A percentile compares a stretch with the other conserved stretches of the same genome.
Evolutionary conservation across 2,797 vertebrate species (phyloP).

Genomic region (Micrastur ruficollis): DNA sequence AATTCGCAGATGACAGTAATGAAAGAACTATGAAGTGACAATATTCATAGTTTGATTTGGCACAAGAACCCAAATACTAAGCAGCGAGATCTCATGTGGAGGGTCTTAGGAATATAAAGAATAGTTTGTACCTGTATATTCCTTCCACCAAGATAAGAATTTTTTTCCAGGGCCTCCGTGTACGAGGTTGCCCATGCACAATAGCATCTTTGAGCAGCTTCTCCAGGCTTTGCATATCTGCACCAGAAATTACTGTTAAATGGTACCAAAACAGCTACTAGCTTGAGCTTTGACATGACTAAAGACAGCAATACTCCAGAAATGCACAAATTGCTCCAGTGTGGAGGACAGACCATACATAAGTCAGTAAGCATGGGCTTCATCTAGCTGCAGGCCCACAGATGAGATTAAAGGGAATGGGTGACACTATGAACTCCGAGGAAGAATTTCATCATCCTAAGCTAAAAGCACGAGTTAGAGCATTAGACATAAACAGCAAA

Average conservation of each 20-base stretch:
- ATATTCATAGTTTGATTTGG: not conserved
- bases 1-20: not conserved
- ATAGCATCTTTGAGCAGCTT: conserved; percentile 95
- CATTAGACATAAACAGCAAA: not conserved
- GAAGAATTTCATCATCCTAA: not conserved
- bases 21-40: conserved; percentile 5
- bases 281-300: conserved; percentile 22
- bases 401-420: not conserved
- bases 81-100: conserved; percentile 4
- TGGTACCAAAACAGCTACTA: conserved; percentile 48
- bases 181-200: conserved; percentile 92
- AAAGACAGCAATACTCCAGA: conserved; percentile 22
- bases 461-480: not conserved
- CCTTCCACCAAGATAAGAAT: conserved; percentile 97
- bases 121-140: conserved; percentile 89
- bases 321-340: not conserved
- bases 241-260: conserved; percentile 64
- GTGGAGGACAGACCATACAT: not conserved
- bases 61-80: not conserved
- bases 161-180: conserved; percentile 96
- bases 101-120: conserved; percentile 9
- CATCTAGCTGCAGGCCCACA: not conserved
- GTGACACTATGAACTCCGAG: not conserved
- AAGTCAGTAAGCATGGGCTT: not conserved
- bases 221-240: conserved; percentile 98